Conservation (phyloP, 2,113 vertebrate genomes). For the Neopipo cinnamomea region DNA sequence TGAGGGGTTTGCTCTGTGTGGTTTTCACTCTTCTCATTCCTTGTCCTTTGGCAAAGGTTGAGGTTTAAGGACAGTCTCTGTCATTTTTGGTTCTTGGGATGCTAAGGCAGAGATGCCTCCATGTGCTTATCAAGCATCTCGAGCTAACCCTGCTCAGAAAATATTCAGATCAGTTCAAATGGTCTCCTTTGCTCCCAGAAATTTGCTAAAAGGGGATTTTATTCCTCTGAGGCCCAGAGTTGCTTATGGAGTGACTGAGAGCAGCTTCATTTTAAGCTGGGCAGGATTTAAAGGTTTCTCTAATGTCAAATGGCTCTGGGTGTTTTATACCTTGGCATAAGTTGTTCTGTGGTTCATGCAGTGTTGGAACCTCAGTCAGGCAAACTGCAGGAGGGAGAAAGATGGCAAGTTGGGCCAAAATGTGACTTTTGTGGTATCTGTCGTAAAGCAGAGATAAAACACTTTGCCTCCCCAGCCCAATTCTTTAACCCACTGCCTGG, state of each 20-base stretch:
- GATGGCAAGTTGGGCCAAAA: not conserved
- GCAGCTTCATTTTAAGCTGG: not conserved
- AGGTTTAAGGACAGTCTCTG: not conserved
- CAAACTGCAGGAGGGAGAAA: not conserved
- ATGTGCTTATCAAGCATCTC: not conserved
- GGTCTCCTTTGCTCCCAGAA: not conserved
- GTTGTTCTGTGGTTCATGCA: not conserved
- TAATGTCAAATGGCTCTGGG: not conserved
- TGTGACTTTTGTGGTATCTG: not conserved
- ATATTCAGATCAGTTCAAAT: accelerated
- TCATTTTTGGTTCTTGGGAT: not conserved
- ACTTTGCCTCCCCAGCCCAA: not conserved
- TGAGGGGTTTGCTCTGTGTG: not conserved
- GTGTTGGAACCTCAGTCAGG: not conserved
- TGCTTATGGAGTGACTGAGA: not conserved
- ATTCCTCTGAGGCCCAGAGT: not conserved
- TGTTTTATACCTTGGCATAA: not conserved
- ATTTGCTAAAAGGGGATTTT: not conserved
- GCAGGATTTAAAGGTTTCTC: not conserved
- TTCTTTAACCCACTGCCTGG: not conserved
- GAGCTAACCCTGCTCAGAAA: not conserved
- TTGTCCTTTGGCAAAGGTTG: not conserved
- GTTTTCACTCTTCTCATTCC: not conserved
- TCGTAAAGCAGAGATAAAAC: not conserved
- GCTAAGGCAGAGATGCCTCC: accelerated